A percentile compares a stretch with the other conserved stretches of the same genome.
phyloP scores from a whole-genome alignment of 2,797 vertebrate species.

The Borostomias antarcticus region DNA sequence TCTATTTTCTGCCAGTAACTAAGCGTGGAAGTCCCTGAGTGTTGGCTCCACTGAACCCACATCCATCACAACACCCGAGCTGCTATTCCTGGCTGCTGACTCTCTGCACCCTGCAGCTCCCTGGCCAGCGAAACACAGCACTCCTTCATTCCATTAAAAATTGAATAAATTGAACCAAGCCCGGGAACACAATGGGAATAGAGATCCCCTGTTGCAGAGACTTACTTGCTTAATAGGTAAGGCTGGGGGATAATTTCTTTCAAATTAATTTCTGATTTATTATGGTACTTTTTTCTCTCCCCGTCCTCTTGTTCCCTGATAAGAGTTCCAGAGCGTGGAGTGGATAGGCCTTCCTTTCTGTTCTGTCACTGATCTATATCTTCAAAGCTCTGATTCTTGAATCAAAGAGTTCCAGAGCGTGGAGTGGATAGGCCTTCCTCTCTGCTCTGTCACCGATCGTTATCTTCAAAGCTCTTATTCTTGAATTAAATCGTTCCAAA shows the following conservation, averaged over 20 bases:
- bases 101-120: constrained; percentile 28
- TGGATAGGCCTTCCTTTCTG: constrained; percentile 47
- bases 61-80: constrained; percentile 36
- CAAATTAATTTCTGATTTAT: constrained; percentile 54
- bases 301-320: constrained; percentile 54
- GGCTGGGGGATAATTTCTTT: constrained; percentile 45
- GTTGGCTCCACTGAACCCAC: constrained; percentile 40
- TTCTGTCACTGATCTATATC: constrained; percentile 66
- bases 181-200: constrained; percentile 49
- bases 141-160: constrained; percentile 57
- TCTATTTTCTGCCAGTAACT: constrained; percentile 32
- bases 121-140: constrained; percentile 46
- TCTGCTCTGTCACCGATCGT: constrained; percentile 60
- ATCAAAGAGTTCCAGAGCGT: constrained; percentile 68
- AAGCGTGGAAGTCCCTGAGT: constrained; percentile 29
- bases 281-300: constrained; percentile 27
- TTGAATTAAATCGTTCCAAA: constrained; percentile 69
- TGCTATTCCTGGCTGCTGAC: constrained; percentile 36
- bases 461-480: constrained; percentile 71
- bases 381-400: constrained; percentile 67
- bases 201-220: constrained; percentile 33
- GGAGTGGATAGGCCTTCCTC: constrained; percentile 44
- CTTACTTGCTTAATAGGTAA: constrained; percentile 61
- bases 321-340: constrained; percentile 62
- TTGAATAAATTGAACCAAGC: constrained; percentile 48